Evolutionary conservation across 2,888 invertebrate species (phyloP).

Genomic region (Octonoba sinensis): DNA sequence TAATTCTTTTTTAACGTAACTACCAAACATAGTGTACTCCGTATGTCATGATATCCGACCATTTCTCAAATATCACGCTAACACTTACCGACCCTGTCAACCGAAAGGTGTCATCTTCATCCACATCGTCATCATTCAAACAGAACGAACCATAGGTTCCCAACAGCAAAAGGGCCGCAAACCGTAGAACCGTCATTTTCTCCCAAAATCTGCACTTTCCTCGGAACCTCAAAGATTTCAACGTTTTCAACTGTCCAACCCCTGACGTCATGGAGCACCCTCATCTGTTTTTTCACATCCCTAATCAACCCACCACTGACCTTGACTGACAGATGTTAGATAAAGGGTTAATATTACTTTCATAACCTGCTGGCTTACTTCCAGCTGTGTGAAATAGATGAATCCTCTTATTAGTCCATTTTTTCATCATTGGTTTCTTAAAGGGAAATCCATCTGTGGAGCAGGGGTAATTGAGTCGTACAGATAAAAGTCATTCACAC

Average conservation of each 20-base stretch:
- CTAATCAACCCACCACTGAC: slow-evolving; percentile 2
- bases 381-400: slow-evolving; percentile 1
- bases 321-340: slow-evolving; percentile 36
- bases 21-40: no score
- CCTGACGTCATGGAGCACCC: slow-evolving; percentile 29
- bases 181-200: slow-evolving; percentile 12
- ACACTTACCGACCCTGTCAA: slow-evolving; percentile 26
- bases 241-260: slow-evolving; percentile 12
- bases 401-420: no score
- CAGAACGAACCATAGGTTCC: neutral
- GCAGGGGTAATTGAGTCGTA: no score
- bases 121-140: neutral
- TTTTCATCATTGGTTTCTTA: no score
- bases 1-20: no score
- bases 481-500: no score
- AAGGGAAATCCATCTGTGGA: no score
- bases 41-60: no score
- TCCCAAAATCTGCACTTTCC: neutral
- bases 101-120: neutral
- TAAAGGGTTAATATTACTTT: slow-evolving; percentile 9
- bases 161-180: neutral
- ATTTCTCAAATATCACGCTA: neutral
- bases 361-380: slow-evolving; percentile 16
- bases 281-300: slow-evolving; percentile 2
- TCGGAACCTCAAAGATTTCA: no score